A percentile compares a stretch with the other conserved stretches of the same genome.
Conservation (phyloP, 2,113 vertebrate species). For the Osmerus eperlanus region DNA sequence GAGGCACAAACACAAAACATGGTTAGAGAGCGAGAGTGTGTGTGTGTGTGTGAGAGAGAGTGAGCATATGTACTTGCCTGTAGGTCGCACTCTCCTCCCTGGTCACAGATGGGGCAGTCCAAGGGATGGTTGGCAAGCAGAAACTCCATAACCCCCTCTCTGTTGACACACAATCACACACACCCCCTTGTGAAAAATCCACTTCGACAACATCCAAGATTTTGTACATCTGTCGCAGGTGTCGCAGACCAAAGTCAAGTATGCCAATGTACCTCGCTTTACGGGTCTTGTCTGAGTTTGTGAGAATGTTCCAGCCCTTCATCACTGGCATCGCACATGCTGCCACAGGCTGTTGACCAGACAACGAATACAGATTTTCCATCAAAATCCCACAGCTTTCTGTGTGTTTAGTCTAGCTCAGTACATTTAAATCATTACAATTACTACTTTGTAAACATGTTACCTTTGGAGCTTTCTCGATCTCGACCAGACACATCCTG, state of each 20-base stretch:
- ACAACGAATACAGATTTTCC: too few species aligned
- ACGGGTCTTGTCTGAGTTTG: constrained; percentile 93
- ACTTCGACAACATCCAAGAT: not conserved
- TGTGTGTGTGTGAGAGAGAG: not conserved
- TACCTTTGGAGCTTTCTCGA: constrained; percentile 97
- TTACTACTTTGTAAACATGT: not conserved
- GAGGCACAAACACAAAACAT: not conserved
- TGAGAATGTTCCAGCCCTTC: constrained; percentile 99
- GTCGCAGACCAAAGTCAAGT: too few species aligned
- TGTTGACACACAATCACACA: constrained; percentile 52
- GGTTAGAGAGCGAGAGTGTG: not conserved
- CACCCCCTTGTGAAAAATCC: not conserved
- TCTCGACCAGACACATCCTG: constrained; percentile 98
- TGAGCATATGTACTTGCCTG: constrained; percentile 77
- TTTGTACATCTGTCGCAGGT: not conserved
- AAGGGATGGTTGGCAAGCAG: constrained; percentile 94
- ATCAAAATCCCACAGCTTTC: not conserved
- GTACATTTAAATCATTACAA: not conserved
- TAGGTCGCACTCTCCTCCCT: constrained; percentile 97
- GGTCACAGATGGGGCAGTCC: constrained; percentile 98
- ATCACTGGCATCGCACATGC: constrained; percentile 99
- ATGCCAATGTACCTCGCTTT: constrained; percentile 86
- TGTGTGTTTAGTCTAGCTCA: not conserved
- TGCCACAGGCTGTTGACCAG: constrained; percentile 82
- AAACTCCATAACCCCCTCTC: constrained; percentile 99